These are phyloP conservation scores for Aramus guarauna DNA, from an alignment of 2,113 vertebrate genomes.

Conservation along the genomic window DNA sequence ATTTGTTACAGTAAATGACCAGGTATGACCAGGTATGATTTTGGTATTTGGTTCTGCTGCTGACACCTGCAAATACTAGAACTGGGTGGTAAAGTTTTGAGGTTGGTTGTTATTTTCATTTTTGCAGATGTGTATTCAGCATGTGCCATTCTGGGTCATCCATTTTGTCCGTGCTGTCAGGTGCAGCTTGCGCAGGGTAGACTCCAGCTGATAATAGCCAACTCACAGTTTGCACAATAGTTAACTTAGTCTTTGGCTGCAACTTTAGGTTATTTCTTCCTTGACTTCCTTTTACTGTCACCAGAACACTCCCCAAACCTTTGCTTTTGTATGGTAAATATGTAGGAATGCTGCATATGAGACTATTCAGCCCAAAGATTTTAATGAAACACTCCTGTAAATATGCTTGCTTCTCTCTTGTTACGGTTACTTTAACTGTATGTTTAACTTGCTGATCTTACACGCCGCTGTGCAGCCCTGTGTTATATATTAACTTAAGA, in stretches of 20 bases:
- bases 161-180: neutral
- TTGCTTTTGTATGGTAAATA: neutral
- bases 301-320: neutral
- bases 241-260: neutral
- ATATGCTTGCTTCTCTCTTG: neutral
- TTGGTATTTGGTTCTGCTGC: neutral
- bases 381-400: neutral
- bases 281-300: neutral
- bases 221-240: neutral
- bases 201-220: neutral
- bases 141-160: neutral
- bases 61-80: neutral
- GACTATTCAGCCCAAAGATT: neutral
- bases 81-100: neutral
- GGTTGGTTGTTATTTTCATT: neutral
- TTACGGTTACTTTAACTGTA: constrained; percentile 50
- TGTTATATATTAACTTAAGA: constrained; percentile 74
- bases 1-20: neutral
- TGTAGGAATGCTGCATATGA: neutral
- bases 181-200: neutral
- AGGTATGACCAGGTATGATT: neutral
- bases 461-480: constrained; percentile 28
- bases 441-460: constrained; percentile 68
- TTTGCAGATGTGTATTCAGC: neutral
- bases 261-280: neutral